Conservation (phyloP, 2,888 invertebrate genomes). For the Slavum lentiscoides region DNA sequence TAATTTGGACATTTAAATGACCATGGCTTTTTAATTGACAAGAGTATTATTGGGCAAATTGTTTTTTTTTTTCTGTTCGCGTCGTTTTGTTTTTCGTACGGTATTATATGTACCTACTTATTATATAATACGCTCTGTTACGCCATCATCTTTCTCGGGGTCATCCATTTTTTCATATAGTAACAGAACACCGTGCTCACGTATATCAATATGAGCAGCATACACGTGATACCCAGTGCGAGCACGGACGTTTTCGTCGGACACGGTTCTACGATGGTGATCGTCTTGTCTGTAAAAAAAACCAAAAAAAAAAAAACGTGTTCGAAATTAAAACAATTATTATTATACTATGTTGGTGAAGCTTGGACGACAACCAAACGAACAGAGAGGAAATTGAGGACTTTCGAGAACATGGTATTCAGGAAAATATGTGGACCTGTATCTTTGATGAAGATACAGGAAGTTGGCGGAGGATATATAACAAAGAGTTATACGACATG, state of each 20-base stretch:
- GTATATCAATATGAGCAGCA: conserved; percentile 83
- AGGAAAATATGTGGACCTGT: too few species aligned
- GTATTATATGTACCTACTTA: too few species aligned
- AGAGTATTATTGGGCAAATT: neutral
- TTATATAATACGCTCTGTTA: conserved; percentile 57
- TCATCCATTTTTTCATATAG: conserved; percentile 90
- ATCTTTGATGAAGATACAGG: too few species aligned
- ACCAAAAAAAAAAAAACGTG: conserved; percentile 56
- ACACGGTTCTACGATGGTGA: conserved; percentile 87
- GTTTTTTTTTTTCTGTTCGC: neutral
- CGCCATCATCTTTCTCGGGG: conserved; percentile 79
- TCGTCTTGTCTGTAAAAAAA: conserved; percentile 85
- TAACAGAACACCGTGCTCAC: conserved; percentile 90
- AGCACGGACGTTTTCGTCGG: conserved; percentile 90
- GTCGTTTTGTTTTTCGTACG: neutral
- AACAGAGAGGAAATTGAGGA: too few species aligned
- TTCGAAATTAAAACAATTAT: too few species aligned
- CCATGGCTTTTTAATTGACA: conserved; percentile 20
- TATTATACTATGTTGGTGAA: too few species aligned
- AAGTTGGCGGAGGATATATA: too few species aligned
- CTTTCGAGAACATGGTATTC: too few species aligned
- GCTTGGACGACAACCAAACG: too few species aligned
- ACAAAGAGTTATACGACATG: too few species aligned
- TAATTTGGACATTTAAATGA: neutral
- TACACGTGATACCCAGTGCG: conserved; percentile 87